Evolutionary conservation across 2,797 vertebrate genomes (phyloP), one percentile per base, ranked within the genome.

Genomic region (Vespertilio murinus): DNA sequence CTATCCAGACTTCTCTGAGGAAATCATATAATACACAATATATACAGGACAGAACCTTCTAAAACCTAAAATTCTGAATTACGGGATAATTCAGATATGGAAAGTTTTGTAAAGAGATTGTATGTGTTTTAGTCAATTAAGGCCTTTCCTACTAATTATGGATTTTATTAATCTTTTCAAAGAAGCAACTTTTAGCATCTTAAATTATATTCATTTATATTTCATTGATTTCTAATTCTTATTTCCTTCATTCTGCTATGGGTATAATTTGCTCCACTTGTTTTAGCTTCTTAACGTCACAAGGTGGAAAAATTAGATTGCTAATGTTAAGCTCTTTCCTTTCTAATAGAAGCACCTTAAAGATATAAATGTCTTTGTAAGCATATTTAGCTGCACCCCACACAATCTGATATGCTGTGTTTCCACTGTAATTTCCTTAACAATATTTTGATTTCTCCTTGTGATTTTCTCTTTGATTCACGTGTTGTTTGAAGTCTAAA

Each of bases 211-310:
- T 38, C 56, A 16, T 78, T 89, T 52, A 17, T 73, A 70, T 71
- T 80, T 94, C 22, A 45, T 65, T 93, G 33, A 47, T 88, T 81
- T 92, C 33, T 92, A 73, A 77, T 84, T 8, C 83, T 91, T 87
- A 77, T 91, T 94, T 92, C 12, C 11, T 89, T 87, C 17, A 25
- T n/a, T 91, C 28, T 79, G 49, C 28, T 74, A 79, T 71, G 64
- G 18, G 28, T 95, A 85, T 93, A 78, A 69, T 77, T 93, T 88
- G 45, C 13, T 82, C 8, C 59, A 16, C 14, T 74, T 80, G 23
- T 75, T 81, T 10, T 90, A 79, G 40, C 7, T 78, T 69, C 65
- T 59, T 65, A 84, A 73, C 5, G 38, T 71, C 78, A 78, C 65
- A 77, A 77, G 22, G 22, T 93, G 35, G 52, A 86, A 94, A 95